phyloP scores from a whole-genome alignment of 2,113 vertebrate species.

The Brienomyrus brachyistius region DNA sequence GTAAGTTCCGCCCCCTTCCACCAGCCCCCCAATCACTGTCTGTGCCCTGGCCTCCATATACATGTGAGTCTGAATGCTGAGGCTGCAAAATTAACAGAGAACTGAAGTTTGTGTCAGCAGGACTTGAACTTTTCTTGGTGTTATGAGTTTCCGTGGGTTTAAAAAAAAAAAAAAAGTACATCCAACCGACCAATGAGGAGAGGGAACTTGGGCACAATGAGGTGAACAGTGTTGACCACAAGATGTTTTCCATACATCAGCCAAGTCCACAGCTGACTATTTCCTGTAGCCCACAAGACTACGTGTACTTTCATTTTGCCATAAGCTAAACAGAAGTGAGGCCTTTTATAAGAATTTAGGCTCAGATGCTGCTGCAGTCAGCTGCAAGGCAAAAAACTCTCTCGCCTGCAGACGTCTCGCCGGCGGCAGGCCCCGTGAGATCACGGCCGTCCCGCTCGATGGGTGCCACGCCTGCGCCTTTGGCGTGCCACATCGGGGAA shows the following conservation, averaged over 20 bases:
- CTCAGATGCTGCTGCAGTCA: background rate
- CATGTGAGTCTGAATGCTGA: background rate
- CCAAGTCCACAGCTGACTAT: background rate
- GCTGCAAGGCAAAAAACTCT: background rate
- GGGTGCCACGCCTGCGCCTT: background rate
- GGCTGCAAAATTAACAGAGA: background rate
- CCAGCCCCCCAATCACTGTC: background rate
- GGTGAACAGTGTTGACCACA: background rate
- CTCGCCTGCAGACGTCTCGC: background rate
- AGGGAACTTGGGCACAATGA: background rate
- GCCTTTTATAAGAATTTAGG: background rate
- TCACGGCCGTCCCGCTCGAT: background rate
- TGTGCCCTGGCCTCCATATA: background rate
- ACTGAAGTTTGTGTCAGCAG: background rate
- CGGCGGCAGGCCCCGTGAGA: too few species aligned
- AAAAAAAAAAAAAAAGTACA: background rate
- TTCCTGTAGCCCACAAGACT: background rate
- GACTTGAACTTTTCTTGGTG: background rate
- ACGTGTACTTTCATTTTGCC: background rate
- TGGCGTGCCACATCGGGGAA: background rate
- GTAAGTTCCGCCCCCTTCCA: conserved; percentile 53
- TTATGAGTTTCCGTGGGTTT: background rate
- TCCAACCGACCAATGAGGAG: background rate
- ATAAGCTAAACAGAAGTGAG: background rate
- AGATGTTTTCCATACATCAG: background rate